Evolutionary conservation across 2,797 vertebrate species (phyloP), one percentile per base, ranked within the genome.

Genomic region (Sebastes ruberrimus): DNA sequence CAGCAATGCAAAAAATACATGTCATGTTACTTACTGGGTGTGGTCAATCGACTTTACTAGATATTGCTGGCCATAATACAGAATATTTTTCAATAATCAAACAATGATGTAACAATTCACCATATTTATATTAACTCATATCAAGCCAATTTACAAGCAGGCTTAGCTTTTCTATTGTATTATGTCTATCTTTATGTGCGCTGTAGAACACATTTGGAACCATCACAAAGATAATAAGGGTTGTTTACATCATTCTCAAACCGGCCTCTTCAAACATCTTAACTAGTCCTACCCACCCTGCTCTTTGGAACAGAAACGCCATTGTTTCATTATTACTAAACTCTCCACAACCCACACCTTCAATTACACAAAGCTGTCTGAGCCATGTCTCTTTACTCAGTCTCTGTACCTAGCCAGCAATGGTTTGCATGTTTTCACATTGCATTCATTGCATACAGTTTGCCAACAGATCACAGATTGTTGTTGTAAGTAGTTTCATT

Each of bases 291-390:
- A 78, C 76, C 72, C 71, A 82, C 80, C 73, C 74, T 81, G 77
- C 65, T 80, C 53, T 85, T 52, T 72, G 16, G 27, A 80, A 92
- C 82, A 91, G 69, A 81, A 63, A 91, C 74, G 28, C 69, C 57
- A 89, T 90, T 92, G 88, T 95, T 84, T 90, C 27, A 86, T 76
- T 80, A 80, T 74, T 86, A 86, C 68, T 84, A 86, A 87, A 84
- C 71, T 76, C 77, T 87, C 72, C 49, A 75, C 75, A 81, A 84
- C 66, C 83, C 83, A 86, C 73, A 81, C 71, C 55, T 76, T 75
- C 49, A 87, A 88, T 90, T 88, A 91, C 70, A 89, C 55, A 80
- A 78, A 76, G 64, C 64, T 63, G 83, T 86, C 79, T 86, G 55
- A 70, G 71, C 56, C 27, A 59, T 65, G 66, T 80, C 70, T 82